Percentiles rank a stretch among this genome's conserved stretches.
Evolutionary conservation across 2,888 invertebrate species (phyloP).

Genomic region (Eupelmus urozonus): DNA sequence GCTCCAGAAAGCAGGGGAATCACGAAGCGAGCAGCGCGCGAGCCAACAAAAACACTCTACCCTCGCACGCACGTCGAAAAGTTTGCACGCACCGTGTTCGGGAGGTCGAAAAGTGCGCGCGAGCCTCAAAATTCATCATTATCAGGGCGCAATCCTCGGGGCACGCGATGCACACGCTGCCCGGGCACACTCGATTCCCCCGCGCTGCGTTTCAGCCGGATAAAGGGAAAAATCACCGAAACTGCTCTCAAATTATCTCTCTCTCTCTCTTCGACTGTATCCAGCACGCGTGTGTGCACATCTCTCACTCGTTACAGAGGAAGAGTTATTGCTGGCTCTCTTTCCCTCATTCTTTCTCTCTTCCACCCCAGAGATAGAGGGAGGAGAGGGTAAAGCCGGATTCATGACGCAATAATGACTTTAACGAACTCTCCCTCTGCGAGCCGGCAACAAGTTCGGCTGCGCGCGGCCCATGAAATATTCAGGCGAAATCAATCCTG

Average conservation of each 20-base stretch:
- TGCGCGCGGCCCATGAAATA: constrained; percentile 72
- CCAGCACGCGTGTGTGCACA: no score
- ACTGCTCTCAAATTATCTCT: neutral
- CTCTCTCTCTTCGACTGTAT: neutral
- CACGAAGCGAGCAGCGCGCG: no score
- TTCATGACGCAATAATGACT: constrained; percentile 69
- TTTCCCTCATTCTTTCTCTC: constrained; percentile 5
- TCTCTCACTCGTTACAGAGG: no score
- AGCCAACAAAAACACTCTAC: no score
- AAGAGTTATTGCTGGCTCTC: constrained; percentile 12
- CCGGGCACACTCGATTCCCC: neutral
- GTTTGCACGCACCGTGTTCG: no score
- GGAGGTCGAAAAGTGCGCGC: no score
- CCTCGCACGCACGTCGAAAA: no score
- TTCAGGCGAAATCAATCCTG: constrained; percentile 76
- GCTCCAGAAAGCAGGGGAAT: no score
- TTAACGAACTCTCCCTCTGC: constrained; percentile 67
- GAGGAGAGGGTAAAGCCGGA: neutral
- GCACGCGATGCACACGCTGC: constrained; percentile 6
- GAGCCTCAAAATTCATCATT: neutral
- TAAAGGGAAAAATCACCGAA: constrained; percentile 31
- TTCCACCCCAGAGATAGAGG: neutral
- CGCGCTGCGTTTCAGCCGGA: neutral
- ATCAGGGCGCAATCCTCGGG: neutral
- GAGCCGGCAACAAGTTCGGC: constrained; percentile 68